Evolutionary conservation across 2,888 invertebrate species (phyloP).

Genomic region (Melieria crassipennis): DNA sequence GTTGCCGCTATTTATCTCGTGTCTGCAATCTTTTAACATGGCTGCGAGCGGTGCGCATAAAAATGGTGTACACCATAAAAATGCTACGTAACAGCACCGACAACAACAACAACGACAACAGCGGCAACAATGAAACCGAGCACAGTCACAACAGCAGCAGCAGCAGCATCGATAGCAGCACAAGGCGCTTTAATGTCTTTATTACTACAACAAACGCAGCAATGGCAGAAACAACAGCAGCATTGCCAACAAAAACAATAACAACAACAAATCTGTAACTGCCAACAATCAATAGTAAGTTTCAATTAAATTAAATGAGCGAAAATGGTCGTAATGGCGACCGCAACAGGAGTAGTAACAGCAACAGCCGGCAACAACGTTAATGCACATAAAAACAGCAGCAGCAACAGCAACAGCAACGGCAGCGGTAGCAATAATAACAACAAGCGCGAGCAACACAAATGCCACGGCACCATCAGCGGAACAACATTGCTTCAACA

Average conservation of each 20-base stretch:
- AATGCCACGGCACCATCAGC: constrained; percentile 5
- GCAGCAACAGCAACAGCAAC: constrained; percentile 6
- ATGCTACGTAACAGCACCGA: constrained; percentile 20
- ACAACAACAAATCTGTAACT: constrained; percentile 31
- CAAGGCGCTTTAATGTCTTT: constrained; percentile 24
- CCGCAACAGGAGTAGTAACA: constrained; percentile 1
- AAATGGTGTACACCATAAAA: constrained; percentile 35
- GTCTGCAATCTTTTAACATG: too few species aligned
- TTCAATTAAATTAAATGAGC: constrained; percentile 31
- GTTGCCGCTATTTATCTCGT: too few species aligned
- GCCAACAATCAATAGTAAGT: constrained; percentile 22
- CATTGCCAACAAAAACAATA: neutral
- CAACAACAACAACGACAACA: constrained; percentile 26
- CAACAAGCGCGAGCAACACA: neutral
- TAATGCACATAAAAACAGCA: constrained; percentile 9
- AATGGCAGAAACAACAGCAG: too few species aligned
- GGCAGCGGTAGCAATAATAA: constrained; percentile 19
- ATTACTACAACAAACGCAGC: constrained; percentile 3
- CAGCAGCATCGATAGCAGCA: neutral
- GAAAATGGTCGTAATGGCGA: constrained; percentile 21
- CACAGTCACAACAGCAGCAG: neutral
- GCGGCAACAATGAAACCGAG: constrained; percentile 19
- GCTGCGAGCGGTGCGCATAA: constrained; percentile 33
- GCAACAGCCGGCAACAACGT: constrained; percentile 32
- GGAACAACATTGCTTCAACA: constrained; percentile 2